Conservation (phyloP, 2,113 vertebrate genomes). For the Cygnus atratus region DNA sequence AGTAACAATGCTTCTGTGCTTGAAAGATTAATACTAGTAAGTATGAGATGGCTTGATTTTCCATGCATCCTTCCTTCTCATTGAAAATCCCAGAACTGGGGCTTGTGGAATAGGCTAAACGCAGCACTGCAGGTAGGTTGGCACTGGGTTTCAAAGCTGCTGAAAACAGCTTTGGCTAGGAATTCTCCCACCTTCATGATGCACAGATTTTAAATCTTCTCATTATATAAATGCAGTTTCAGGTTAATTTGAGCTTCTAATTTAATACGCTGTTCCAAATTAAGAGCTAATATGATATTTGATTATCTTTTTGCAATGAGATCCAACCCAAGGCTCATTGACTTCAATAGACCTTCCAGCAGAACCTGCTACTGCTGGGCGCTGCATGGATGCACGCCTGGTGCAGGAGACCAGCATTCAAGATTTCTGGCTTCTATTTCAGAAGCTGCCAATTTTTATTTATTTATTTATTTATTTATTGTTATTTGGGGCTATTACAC, state of each 20-base stretch:
- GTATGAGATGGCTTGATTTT: conserved; percentile 9
- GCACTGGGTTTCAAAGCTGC: background rate
- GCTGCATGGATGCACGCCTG: background rate
- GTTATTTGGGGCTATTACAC: background rate
- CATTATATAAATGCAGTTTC: conserved; percentile 56
- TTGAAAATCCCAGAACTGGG: background rate
- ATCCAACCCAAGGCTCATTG: conserved; percentile 58
- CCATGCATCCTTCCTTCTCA: background rate
- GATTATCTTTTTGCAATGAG: conserved; percentile 58
- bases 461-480: no score
- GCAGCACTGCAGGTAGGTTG: background rate
- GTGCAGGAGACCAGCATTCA: background rate
- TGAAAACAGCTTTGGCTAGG: background rate
- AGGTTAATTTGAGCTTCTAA: conserved; percentile 64
- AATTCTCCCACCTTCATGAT: conserved; percentile 1
- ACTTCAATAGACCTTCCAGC: conserved; percentile 46
- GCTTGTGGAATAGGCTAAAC: background rate
- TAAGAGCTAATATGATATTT: conserved; percentile 61
- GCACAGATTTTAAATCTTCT: conserved; percentile 34
- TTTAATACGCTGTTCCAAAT: conserved; percentile 41
- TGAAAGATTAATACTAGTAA: background rate
- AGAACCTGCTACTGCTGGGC: background rate
- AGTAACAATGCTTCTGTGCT: background rate
- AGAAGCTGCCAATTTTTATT: background rate
- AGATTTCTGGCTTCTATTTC: background rate